Evolutionary conservation across 2,888 invertebrate genomes (phyloP).

Genomic region (Tenthredo mesomela): DNA sequence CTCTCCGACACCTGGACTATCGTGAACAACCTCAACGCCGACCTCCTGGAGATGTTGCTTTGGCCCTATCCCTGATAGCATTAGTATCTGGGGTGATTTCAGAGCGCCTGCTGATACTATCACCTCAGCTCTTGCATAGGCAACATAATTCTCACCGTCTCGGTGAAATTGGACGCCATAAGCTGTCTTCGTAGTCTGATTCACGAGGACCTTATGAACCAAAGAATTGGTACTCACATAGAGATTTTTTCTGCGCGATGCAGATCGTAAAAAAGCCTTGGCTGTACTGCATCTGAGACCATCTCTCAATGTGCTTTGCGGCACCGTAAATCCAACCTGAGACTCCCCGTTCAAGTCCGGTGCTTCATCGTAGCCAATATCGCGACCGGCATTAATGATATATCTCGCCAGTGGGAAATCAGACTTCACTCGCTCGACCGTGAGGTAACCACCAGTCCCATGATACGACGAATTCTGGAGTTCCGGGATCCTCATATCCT

Average conservation of each 20-base stretch:
- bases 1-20: background rate
- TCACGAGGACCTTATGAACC: conserved; percentile 85
- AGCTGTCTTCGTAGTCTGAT: conserved; percentile 81
- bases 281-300: conserved; percentile 92
- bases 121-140: conserved; percentile 85
- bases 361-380: background rate
- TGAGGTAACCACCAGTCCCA: conserved; percentile 85
- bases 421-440: conserved; percentile 84
- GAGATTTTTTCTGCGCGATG: conserved; percentile 84
- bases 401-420: conserved; percentile 66
- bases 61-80: conserved; percentile 92
- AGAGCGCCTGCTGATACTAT: conserved; percentile 92
- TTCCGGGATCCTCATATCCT: conserved; percentile 86
- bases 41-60: conserved; percentile 61
- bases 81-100: conserved; percentile 91
- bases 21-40: background rate
- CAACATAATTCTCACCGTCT: conserved; percentile 76
- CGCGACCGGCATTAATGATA: conserved; percentile 84
- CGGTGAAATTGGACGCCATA: conserved; percentile 85
- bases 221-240: conserved; percentile 86
- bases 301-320: conserved; percentile 88
- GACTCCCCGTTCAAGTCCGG: background rate
- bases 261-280: conserved; percentile 88
- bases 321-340: background rate
- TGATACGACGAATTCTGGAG: conserved; percentile 82